These are phyloP conservation scores for Matsumurasca onukii DNA, from an alignment of 1,140 invertebrate species.

Conservation along the genomic window DNA sequence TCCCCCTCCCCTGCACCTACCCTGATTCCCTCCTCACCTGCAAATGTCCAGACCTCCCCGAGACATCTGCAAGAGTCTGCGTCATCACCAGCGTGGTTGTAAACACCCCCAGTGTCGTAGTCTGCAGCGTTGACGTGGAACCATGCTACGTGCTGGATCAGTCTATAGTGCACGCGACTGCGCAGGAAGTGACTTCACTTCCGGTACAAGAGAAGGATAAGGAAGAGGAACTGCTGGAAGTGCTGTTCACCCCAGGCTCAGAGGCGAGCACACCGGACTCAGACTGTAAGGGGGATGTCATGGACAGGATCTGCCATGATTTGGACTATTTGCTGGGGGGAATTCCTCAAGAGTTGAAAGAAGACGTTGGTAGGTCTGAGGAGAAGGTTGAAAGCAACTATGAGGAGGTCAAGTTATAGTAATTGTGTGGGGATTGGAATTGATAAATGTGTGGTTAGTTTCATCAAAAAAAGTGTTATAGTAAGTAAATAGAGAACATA, in stretches of 20 bases:
- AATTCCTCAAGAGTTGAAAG: neutral
- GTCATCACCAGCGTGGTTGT: slow-evolving; percentile 41
- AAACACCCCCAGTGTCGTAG: slow-evolving; percentile 41
- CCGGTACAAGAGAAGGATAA: slow-evolving; percentile 38
- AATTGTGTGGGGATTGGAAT: no score
- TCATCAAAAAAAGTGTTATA: no score
- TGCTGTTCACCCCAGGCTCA: neutral
- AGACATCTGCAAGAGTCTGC: slow-evolving; percentile 42
- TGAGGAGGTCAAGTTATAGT: no score
- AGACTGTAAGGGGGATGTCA: slow-evolving; percentile 56
- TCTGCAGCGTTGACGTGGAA: slow-evolving; percentile 46
- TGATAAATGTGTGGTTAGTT: no score
- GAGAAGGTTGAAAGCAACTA: no score
- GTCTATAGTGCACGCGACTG: slow-evolving; percentile 13
- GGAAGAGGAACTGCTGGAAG: neutral
- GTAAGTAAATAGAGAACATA: no score
- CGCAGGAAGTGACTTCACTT: slow-evolving; percentile 28
- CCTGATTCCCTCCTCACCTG: no score
- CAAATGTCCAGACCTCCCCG: neutral
- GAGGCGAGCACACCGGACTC: no score
- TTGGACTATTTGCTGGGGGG: slow-evolving; percentile 64
- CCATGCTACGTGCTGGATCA: slow-evolving; percentile 32
- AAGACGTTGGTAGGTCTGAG: neutral
- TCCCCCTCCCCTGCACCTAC: no score
- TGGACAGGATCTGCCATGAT: slow-evolving; percentile 72